phyloP scores from a whole-genome alignment of 2,797 vertebrate species.

The Chaetodon trifasciatus region DNA sequence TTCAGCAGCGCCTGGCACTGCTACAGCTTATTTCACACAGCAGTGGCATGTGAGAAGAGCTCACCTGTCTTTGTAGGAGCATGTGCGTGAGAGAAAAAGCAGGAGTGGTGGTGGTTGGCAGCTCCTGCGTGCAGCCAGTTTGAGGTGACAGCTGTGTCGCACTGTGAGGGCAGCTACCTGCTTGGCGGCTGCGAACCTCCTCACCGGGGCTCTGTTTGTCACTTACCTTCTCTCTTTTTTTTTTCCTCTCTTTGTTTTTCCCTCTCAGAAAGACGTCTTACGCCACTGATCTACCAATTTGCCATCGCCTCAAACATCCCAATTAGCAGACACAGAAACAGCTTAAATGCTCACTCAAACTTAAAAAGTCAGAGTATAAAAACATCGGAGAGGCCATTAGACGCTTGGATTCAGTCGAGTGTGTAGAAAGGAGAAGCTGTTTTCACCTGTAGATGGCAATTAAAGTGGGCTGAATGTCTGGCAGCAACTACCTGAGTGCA shows the following conservation, averaged over 20 bases:
- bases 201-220: slow-evolving; percentile 40
- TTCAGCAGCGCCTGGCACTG: slow-evolving; percentile 40
- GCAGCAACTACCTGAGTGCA: slow-evolving; percentile 36
- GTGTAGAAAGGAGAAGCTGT: slow-evolving; percentile 39
- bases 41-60: slow-evolving; percentile 53
- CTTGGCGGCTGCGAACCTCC: slow-evolving; percentile 55
- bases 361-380: slow-evolving; percentile 48
- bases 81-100: slow-evolving; percentile 41
- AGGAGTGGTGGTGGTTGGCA: slow-evolving; percentile 44
- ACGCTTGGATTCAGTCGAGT: slow-evolving; percentile 41
- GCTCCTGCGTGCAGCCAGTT: slow-evolving; percentile 42
- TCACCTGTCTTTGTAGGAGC: slow-evolving; percentile 43
- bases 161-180: slow-evolving; percentile 64
- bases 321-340: slow-evolving; percentile 62
- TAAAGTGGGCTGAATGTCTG: slow-evolving; percentile 52
- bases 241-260: slow-evolving; percentile 23
- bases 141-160: slow-evolving; percentile 72
- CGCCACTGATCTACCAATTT: slow-evolving; percentile 51
- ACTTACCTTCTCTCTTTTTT: slow-evolving; percentile 23
- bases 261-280: slow-evolving; percentile 21
- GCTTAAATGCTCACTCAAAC: slow-evolving; percentile 46
- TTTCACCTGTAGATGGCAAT: slow-evolving; percentile 55
- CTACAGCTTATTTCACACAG: slow-evolving; percentile 48
- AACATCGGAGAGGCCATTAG: slow-evolving; percentile 52
- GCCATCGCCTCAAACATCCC: slow-evolving; percentile 50